These are phyloP conservation scores for Sinocyclocheilus rhinocerous DNA, from an alignment of 2,113 vertebrate species.

Conservation along the genomic window DNA sequence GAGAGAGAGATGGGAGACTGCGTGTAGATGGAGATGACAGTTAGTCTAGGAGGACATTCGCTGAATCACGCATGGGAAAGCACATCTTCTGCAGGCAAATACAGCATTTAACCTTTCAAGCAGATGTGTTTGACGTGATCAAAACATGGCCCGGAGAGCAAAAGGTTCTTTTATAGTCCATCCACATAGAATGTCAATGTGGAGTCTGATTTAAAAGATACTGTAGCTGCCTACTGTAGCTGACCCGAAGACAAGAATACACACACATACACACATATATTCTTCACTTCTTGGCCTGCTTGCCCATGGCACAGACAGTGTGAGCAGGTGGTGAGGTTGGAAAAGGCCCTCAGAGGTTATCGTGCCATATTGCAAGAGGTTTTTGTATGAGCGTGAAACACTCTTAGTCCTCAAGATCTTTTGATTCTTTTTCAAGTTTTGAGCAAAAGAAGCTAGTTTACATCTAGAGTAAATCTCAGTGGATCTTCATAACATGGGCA, in stretches of 20 bases:
- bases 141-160: slow-evolving; percentile 40
- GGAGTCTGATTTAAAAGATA: slow-evolving; percentile 12
- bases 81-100: slow-evolving; percentile 2
- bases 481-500: background rate
- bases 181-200: slow-evolving; percentile 37
- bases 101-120: slow-evolving; percentile 42
- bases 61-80: slow-evolving; percentile 39
- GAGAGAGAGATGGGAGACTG: slow-evolving; percentile 7
- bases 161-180: slow-evolving; percentile 5
- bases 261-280: slow-evolving; percentile 12
- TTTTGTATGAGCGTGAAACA: slow-evolving; percentile 2
- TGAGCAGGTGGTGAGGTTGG: slow-evolving; percentile 38
- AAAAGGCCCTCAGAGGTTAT: slow-evolving; percentile 40
- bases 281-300: slow-evolving; percentile 29
- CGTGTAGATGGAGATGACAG: slow-evolving; percentile 42
- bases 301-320: slow-evolving; percentile 36
- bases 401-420: background rate
- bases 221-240: background rate
- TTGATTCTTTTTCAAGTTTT: slow-evolving; percentile 2
- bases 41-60: slow-evolving; percentile 22
- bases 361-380: slow-evolving; percentile 12
- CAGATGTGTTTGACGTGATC: slow-evolving; percentile 43
- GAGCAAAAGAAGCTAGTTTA: background rate
- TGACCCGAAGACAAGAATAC: slow-evolving; percentile 9
- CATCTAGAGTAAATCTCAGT: background rate